Conservation (phyloP, 1,140 invertebrate species). For the Conus ventricosus region DNA sequence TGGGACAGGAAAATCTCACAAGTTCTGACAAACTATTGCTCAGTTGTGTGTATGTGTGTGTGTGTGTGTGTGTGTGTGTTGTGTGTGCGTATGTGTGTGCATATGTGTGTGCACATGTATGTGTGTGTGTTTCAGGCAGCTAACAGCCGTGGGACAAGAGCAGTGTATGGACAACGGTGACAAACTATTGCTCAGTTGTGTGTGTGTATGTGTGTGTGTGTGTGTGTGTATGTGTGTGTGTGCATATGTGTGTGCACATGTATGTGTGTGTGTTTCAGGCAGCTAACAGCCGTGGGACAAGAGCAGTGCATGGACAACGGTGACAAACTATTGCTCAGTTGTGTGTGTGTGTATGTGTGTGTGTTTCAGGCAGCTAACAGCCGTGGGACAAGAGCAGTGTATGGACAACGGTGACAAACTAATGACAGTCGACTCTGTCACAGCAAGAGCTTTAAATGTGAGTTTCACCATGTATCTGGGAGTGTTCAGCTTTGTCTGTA, state of each 20-base stretch:
- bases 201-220: slow-evolving; percentile 25
- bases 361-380: slow-evolving; percentile 68
- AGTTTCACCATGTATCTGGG: slow-evolving; percentile 69
- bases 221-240: background rate
- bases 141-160: slow-evolving; percentile 79
- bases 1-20: too few relatives aligned
- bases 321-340: too few relatives aligned
- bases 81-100: too few relatives aligned
- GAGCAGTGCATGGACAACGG: slow-evolving; percentile 81
- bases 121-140: slow-evolving; percentile 61
- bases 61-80: slow-evolving; percentile 2
- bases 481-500: too few relatives aligned
- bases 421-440: slow-evolving; percentile 79
- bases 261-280: slow-evolving; percentile 56
- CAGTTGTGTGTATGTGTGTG: too few relatives aligned
- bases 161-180: too few relatives aligned
- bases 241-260: too few relatives aligned
- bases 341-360: too few relatives aligned
- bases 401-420: slow-evolving; percentile 79
- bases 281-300: slow-evolving; percentile 78
- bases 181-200: too few relatives aligned
- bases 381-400: slow-evolving; percentile 81
- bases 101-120: too few relatives aligned
- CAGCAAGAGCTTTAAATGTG: slow-evolving; percentile 85
- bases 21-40: too few relatives aligned